A percentile compares a stretch with the other conserved stretches of the same genome.
These are phyloP conservation scores for Phoeniculus purpureus DNA, from an alignment of 2,797 vertebrate species.

Conservation along the genomic window DNA sequence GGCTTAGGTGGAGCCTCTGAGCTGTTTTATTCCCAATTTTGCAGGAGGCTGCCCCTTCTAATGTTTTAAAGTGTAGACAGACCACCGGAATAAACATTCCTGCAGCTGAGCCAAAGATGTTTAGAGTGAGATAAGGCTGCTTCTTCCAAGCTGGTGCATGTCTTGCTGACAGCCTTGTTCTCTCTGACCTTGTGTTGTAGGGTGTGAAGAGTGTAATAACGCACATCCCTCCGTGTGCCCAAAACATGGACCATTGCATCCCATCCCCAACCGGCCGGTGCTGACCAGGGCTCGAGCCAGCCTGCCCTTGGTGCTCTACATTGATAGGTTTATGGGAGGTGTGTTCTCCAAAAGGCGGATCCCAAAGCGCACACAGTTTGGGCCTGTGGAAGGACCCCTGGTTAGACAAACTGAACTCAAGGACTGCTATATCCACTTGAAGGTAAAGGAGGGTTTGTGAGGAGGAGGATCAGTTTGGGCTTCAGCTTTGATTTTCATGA, in stretches of 20 bases:
- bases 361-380: constrained; percentile 96
- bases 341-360: constrained; percentile 96
- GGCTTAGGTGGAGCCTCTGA: not conserved
- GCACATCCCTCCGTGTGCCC: constrained; percentile 89
- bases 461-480: not conserved
- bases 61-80: not conserved
- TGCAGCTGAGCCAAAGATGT: not conserved
- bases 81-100: not conserved
- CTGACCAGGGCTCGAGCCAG: constrained; percentile 93
- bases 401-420: constrained; percentile 87
- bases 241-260: constrained; percentile 92
- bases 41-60: not conserved
- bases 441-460: constrained; percentile 73
- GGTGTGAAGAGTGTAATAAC: constrained; percentile 96
- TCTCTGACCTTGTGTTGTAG: constrained; percentile 74
- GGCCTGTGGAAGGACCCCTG: constrained; percentile 92
- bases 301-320: constrained; percentile 92
- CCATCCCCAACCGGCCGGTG: constrained; percentile 93
- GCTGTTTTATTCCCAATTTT: not conserved
- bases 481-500: not conserved
- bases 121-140: not conserved
- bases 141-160: not conserved
- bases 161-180: not conserved
- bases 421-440: constrained; percentile 92
- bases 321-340: constrained; percentile 92